phyloP scores from a whole-genome alignment of 1,140 invertebrate species.

The Bombus superbus region DNA sequence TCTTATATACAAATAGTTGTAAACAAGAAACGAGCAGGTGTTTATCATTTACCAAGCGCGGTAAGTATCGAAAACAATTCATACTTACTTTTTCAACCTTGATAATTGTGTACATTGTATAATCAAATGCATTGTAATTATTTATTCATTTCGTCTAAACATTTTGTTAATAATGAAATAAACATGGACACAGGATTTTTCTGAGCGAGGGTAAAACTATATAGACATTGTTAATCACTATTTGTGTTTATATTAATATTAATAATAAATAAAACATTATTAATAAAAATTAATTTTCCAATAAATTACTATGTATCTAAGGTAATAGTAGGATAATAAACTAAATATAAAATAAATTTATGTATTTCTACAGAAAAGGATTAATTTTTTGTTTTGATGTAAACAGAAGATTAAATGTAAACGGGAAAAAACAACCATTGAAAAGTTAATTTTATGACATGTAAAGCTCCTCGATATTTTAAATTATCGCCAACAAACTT shows the following conservation, averaged over 20 bases:
- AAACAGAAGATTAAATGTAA: no score
- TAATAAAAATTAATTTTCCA: neutral
- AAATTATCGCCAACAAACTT: no score
- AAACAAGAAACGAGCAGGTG: no score
- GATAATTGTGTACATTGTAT: no score
- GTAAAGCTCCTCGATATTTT: no score
- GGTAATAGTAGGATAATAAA: neutral
- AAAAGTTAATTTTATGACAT: no score
- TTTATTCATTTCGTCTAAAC: neutral
- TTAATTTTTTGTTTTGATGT: neutral
- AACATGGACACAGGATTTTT: neutral
- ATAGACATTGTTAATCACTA: neutral
- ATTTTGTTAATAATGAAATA: neutral
- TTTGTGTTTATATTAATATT: neutral
- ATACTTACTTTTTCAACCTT: no score
- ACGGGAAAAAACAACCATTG: no score
- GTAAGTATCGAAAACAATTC: slow-evolving; percentile 2
- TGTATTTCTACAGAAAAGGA: neutral
- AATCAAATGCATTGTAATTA: neutral
- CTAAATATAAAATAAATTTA: neutral
- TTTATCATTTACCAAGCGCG: neutral
- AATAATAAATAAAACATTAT: neutral
- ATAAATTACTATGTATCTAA: neutral
- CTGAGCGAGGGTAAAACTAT: neutral
- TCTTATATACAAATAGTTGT: neutral